Evolutionary conservation across 2,888 invertebrate species (phyloP).

Genomic region (Oxytorus armatus): DNA sequence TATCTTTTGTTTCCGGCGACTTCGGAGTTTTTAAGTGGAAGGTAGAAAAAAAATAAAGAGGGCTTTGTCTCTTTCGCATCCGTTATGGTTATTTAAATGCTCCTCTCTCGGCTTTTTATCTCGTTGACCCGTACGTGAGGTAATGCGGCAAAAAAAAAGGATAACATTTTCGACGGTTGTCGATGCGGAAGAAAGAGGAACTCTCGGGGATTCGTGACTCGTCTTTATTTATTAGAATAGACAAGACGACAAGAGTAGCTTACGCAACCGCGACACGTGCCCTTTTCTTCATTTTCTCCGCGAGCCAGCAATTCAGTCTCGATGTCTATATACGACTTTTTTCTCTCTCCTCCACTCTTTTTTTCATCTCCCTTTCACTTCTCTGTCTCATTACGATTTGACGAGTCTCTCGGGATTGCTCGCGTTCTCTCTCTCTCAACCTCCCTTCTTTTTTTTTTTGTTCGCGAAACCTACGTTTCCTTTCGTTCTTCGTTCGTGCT

Average conservation of each 20-base stretch:
- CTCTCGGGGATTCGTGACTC: slow-evolving; percentile 10
- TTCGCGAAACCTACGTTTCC: slow-evolving; percentile 22
- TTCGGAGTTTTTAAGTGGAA: neutral
- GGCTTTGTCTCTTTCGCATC: slow-evolving; percentile 5
- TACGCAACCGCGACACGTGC: slow-evolving; percentile 43
- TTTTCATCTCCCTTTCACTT: slow-evolving; percentile 55
- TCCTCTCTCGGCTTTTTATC: slow-evolving; percentile 1
- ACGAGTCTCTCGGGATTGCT: slow-evolving; percentile 47
- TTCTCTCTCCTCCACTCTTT: slow-evolving; percentile 29
- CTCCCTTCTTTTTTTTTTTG: slow-evolving; percentile 17
- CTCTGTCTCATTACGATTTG: slow-evolving; percentile 54
- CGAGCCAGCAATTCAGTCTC: slow-evolving; percentile 24
- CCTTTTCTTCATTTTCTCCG: slow-evolving; percentile 17
- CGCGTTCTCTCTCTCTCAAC: slow-evolving; percentile 19
- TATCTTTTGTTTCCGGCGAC: slow-evolving; percentile 6
- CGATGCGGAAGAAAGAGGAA: neutral
- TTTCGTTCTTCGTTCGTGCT: neutral
- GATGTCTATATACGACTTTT: neutral
- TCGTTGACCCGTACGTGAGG: neutral
- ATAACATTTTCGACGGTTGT: neutral
- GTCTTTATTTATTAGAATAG: slow-evolving; percentile 11
- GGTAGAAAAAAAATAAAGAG: neutral
- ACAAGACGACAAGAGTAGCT: slow-evolving; percentile 41
- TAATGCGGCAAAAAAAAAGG: slow-evolving; percentile 5
- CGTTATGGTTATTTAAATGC: slow-evolving; percentile 20